phyloP scores from a whole-genome alignment of 1,140 invertebrate species.

The Listronotus oregonensis region DNA sequence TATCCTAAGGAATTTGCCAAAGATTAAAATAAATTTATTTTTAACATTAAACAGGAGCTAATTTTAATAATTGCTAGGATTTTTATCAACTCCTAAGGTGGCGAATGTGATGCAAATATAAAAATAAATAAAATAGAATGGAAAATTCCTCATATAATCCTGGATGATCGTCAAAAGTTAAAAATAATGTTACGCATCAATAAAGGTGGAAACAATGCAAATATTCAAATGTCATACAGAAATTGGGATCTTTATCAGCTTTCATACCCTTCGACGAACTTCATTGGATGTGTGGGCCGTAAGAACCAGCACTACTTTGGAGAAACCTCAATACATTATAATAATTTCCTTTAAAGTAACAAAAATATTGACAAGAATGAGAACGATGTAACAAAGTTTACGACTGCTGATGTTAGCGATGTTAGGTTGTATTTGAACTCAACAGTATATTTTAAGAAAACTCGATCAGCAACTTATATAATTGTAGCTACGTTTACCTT shows the following conservation, averaged over 20 bases:
- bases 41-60: too few relatives aligned
- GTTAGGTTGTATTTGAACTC: not conserved
- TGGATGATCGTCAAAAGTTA: conserved; percentile 6
- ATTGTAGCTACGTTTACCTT: too few relatives aligned
- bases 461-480: too few relatives aligned
- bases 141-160: conserved; percentile 33
- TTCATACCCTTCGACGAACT: conserved; percentile 22
- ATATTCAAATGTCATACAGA: conserved; percentile 28
- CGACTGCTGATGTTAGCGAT: not conserved
- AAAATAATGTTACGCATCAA: too few relatives aligned
- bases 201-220: too few relatives aligned
- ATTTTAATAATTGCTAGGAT: conserved; percentile 23
- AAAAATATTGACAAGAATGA: not conserved
- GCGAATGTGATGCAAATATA: conserved; percentile 21
- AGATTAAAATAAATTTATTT: conserved; percentile 32
- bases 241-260: conserved; percentile 36
- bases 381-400: not conserved
- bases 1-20: conserved; percentile 33
- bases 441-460: not conserved
- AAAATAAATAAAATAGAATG: conserved; percentile 32
- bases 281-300: conserved; percentile 35
- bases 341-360: conserved; percentile 33
- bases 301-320: conserved; percentile 32
- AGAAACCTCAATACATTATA: conserved; percentile 34
- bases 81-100: conserved; percentile 1